Conservation (phyloP, 2,113 vertebrate species). For the Charadrius vociferus region DNA sequence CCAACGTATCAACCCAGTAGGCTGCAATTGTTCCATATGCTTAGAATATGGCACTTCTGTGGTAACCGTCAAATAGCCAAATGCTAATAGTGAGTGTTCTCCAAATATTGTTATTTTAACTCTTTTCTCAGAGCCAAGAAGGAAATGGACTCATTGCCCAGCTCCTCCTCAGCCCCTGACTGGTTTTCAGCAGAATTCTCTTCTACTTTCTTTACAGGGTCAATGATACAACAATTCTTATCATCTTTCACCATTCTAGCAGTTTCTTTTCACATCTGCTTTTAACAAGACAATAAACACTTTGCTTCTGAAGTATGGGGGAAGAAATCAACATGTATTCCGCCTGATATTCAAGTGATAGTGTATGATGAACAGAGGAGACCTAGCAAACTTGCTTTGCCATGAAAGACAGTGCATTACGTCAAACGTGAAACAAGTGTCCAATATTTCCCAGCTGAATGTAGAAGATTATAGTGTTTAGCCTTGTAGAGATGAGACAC, state of each 20-base stretch:
- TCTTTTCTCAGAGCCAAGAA: neutral
- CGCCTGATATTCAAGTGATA: neutral
- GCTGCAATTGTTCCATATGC: slow-evolving; percentile 57
- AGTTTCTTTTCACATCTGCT: neutral
- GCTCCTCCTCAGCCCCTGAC: neutral
- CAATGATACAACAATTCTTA: neutral
- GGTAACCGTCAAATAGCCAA: slow-evolving; percentile 33
- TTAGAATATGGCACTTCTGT: slow-evolving; percentile 54
- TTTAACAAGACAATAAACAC: neutral
- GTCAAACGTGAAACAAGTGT: neutral
- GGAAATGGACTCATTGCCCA: neutral
- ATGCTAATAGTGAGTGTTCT: neutral
- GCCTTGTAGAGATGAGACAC: neutral
- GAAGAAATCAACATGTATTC: neutral
- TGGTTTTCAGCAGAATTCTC: neutral
- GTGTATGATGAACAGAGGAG: neutral
- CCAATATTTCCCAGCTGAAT: neutral
- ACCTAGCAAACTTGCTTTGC: neutral
- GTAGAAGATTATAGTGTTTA: neutral
- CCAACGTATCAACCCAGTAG: slow-evolving; percentile 59
- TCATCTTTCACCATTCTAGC: neutral
- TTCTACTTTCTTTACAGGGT: neutral
- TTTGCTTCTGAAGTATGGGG: neutral
- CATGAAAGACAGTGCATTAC: neutral
- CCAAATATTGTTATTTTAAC: slow-evolving; percentile 1